A percentile compares a stretch with the other conserved stretches of the same genome.
Conservation (phyloP, 2,888 invertebrate species). For the Caenorhabditis sinica region DNA sequence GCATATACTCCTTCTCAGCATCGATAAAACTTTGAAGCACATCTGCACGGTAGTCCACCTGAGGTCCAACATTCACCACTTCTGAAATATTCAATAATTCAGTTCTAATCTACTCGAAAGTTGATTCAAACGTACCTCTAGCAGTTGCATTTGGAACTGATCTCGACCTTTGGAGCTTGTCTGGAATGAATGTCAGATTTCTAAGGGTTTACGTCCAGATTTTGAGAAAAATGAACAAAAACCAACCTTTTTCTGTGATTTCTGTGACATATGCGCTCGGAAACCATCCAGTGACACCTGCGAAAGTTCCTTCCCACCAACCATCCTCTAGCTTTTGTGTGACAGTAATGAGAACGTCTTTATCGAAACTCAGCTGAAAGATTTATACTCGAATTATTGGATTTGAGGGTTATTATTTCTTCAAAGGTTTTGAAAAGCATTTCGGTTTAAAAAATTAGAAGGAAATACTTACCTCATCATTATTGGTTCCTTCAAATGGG, state of each 20-base stretch:
- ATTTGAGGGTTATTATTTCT: background rate
- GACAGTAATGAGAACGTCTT: slow-evolving; percentile 96
- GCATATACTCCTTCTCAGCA: slow-evolving; percentile 71
- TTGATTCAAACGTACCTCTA: slow-evolving; percentile 22
- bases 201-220: background rate
- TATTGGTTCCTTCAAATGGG: slow-evolving; percentile 95
- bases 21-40: slow-evolving; percentile 60
- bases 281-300: slow-evolving; percentile 82
- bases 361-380: slow-evolving; percentile 88
- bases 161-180: slow-evolving; percentile 63
- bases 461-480: slow-evolving; percentile 91
- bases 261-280: slow-evolving; percentile 76
- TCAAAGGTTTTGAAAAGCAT: background rate
- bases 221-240: background rate
- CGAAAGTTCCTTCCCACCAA: slow-evolving; percentile 99
- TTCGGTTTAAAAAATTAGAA: background rate
- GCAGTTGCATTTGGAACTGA: slow-evolving; percentile 68
- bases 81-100: slow-evolving; percentile 30
- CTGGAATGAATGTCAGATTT: slow-evolving; percentile 63
- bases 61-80: slow-evolving; percentile 39
- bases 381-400: background rate
- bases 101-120: background rate
- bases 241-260: slow-evolving; percentile 70
- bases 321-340: slow-evolving; percentile 94
- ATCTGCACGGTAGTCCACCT: slow-evolving; percentile 54